Evolutionary conservation across 2,797 vertebrate species (phyloP).

Genomic region (Nannoperca obscura): DNA sequence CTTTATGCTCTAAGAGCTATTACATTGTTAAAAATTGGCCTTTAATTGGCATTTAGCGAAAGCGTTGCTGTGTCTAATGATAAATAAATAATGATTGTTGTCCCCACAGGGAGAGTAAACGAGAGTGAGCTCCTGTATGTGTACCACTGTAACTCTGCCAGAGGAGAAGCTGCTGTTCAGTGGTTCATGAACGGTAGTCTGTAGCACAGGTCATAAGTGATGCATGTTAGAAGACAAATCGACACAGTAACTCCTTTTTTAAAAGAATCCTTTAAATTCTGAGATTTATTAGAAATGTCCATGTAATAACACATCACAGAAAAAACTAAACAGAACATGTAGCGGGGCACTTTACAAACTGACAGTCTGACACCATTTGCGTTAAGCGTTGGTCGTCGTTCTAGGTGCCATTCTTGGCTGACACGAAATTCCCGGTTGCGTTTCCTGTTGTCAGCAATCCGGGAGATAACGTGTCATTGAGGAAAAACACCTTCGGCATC

Average conservation of each 20-base stretch:
- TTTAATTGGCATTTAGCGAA: background rate
- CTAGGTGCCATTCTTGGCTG: conserved; percentile 88
- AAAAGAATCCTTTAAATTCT: background rate
- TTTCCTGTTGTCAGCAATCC: conserved; percentile 88
- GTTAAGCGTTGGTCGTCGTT: background rate
- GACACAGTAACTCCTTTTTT: background rate
- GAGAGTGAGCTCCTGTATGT: background rate
- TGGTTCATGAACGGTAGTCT: background rate
- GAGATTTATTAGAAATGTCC: conserved; percentile 24
- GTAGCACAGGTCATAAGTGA: background rate
- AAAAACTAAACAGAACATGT: no score
- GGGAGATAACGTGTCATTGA: conserved; percentile 99
- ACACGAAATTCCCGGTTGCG: conserved; percentile 98
- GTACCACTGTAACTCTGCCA: background rate
- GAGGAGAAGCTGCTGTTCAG: background rate
- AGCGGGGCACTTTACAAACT: background rate
- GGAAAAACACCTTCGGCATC: conserved; percentile 83
- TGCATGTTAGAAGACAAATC: background rate
- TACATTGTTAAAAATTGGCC: background rate
- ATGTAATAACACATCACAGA: background rate
- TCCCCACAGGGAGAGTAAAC: background rate
- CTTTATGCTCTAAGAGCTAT: background rate
- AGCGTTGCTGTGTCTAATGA: background rate
- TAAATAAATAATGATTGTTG: background rate
- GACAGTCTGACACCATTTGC: background rate